Evolutionary conservation across 2,113 vertebrate species (phyloP).

Genomic region (Pachypanchax playfairii): DNA sequence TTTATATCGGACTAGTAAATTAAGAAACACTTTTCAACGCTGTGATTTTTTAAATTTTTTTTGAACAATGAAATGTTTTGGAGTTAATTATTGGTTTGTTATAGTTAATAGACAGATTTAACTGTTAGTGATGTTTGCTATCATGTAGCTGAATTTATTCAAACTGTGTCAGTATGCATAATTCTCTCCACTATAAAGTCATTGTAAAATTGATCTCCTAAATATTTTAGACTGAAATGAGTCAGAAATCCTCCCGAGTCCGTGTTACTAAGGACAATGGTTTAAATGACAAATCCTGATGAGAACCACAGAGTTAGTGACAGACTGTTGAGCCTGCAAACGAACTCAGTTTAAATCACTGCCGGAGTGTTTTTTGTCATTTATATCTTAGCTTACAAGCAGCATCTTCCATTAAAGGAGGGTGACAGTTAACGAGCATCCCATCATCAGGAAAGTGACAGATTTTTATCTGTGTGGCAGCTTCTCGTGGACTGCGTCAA

Average conservation of each 20-base stretch:
- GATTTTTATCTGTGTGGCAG: slow-evolving; percentile 27
- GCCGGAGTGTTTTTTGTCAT: slow-evolving; percentile 54
- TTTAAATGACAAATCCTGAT: slow-evolving; percentile 5
- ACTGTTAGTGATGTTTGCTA: neutral
- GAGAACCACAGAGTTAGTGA: slow-evolving; percentile 41
- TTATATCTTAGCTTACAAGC: slow-evolving; percentile 54
- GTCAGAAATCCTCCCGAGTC: neutral
- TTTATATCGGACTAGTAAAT: too few species aligned
- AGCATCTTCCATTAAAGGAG: slow-evolving; percentile 39
- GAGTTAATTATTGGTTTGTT: too few species aligned
- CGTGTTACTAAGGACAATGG: slow-evolving; percentile 37
- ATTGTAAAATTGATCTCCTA: neutral
- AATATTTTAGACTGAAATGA: slow-evolving; percentile 12
- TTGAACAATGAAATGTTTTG: too few species aligned
- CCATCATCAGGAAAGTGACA: slow-evolving; percentile 49
- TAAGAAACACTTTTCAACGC: too few species aligned
- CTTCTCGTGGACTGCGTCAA: slow-evolving; percentile 12
- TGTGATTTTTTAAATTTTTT: too few species aligned
- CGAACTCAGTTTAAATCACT: slow-evolving; percentile 51
- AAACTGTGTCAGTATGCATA: neutral
- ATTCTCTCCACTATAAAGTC: neutral
- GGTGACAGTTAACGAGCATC: slow-evolving; percentile 41
- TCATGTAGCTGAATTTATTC: neutral
- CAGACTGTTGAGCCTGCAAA: slow-evolving; percentile 43
- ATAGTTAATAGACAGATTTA: neutral